Conservation (phyloP, 2,797 vertebrate species). For the Hafferia zeledoni region DNA sequence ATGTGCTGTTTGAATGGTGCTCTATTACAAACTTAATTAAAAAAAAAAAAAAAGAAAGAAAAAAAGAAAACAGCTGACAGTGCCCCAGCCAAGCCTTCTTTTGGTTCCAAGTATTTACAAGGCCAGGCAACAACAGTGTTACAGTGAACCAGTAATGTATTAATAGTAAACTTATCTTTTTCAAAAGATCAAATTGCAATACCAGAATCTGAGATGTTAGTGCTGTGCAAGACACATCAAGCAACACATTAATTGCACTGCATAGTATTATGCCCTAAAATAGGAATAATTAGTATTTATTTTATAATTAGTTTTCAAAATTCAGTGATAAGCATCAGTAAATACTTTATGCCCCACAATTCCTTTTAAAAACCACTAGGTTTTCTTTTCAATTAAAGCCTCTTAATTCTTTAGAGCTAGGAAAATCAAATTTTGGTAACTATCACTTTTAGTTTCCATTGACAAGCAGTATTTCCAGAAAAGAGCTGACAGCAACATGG, state of each 20-base stretch:
- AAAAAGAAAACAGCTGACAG: conserved; percentile 42
- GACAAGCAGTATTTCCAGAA: background rate
- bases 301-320: conserved; percentile 16
- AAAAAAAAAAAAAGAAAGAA: background rate
- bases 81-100: conserved; percentile 51
- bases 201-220: background rate
- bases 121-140: conserved; percentile 15
- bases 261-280: background rate
- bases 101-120: background rate
- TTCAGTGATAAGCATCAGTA: background rate
- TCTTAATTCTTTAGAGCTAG: background rate
- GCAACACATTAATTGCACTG: background rate
- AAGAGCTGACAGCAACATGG: background rate
- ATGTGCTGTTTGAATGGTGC: conserved; percentile 56
- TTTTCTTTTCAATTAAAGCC: background rate
- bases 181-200: background rate
- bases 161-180: background rate
- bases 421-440: background rate
- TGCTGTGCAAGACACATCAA: background rate
- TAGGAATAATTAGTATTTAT: background rate
- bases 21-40: background rate
- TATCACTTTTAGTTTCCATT: background rate
- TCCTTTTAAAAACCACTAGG: background rate
- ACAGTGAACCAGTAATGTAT: background rate
- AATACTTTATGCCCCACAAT: background rate